Conservation (phyloP, 1,140 invertebrate species). For the Chymomyza costata region DNA sequence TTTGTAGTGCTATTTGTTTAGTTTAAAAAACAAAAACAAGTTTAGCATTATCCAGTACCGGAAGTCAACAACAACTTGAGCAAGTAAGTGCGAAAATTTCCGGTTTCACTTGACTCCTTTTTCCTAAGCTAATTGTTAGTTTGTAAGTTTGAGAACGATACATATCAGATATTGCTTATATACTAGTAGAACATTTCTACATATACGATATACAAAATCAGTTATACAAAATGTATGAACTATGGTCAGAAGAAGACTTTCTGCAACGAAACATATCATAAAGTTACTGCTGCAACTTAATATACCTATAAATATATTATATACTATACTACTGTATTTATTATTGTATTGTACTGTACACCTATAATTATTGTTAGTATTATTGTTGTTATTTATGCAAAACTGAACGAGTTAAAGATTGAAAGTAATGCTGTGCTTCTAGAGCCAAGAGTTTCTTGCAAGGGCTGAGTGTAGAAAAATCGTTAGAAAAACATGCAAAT, state of each 20-base stretch:
- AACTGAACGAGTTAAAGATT: not conserved
- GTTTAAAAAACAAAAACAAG: too few species aligned
- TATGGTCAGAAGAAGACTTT: conserved; percentile 57
- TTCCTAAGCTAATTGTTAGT: conserved; percentile 19
- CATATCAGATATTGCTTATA: conserved; percentile 36
- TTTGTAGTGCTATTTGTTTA: too few species aligned
- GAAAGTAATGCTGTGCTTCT: conserved; percentile 31
- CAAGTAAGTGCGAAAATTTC: conserved; percentile 24
- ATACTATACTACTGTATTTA: too few species aligned
- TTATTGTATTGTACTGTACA: too few species aligned
- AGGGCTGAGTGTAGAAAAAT: conserved; percentile 47
- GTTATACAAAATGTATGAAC: conserved; percentile 26
- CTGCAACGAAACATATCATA: conserved; percentile 74
- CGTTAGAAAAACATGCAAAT: conserved; percentile 8
- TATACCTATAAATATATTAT: conserved; percentile 22
- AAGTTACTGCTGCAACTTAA: conserved; percentile 51
- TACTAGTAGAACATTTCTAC: conserved; percentile 44
- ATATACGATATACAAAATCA: conserved; percentile 25
- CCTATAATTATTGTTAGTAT: conserved; percentile 36
- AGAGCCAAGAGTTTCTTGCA: not conserved
- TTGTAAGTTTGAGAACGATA: conserved; percentile 58
- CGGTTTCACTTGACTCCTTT: too few species aligned
- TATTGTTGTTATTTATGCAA: conserved; percentile 33
- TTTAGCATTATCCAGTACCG: too few species aligned
- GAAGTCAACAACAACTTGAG: conserved; percentile 4